Evolutionary conservation across 2,113 vertebrate genomes (phyloP), one percentile per base, ranked within the genome.

Genomic region (Microtus pennsylvanicus): DNA sequence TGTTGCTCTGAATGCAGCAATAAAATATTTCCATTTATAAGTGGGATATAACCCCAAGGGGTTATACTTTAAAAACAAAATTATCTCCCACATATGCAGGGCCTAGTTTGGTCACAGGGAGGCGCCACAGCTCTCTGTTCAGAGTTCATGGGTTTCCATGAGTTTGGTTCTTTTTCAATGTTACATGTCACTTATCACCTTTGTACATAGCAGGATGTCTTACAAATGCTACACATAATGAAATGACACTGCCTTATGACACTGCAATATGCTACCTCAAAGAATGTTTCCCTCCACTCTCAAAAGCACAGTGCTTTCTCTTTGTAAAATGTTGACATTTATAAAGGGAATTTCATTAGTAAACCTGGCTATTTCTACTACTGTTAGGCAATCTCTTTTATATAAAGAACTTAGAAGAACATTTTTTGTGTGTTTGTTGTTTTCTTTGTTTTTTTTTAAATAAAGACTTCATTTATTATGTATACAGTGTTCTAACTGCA

Each of bases 1-100:
- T 95, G 21, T 70, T 93, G 35, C 69, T 52, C 11, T 74, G 3
- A 96, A 97, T 92, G 81, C 11, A 95, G 30, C 19, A 78, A 75
- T 82, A 92, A 85, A 74, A 74, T 70, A 81, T 5, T 74, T 33
- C 17, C 19, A 77, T 91, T 55, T 58, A 19, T 80, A 95, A 69
- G 74, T 87, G 11, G 0, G 21, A 1, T 14, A 45, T 91, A 33
- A 7, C 47, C 11, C 17, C 28, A 24, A 95, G 28, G 69, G 12
- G 83, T n/a, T 16, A 7, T 92, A 74, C 95, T 95, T 93, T 78
- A 28, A 91, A 63, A 82, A 38, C 26, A 5, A 52, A 14, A n/a
- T 83, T 3, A 26, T 87, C 88, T 65, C 74, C 19, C 58, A 21
- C 58, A 58, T 21, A 21, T 22, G 58, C 1, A 58, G 6, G 19